Conservation (phyloP, 2,888 invertebrate genomes). For the Drosophila lacicola region DNA sequence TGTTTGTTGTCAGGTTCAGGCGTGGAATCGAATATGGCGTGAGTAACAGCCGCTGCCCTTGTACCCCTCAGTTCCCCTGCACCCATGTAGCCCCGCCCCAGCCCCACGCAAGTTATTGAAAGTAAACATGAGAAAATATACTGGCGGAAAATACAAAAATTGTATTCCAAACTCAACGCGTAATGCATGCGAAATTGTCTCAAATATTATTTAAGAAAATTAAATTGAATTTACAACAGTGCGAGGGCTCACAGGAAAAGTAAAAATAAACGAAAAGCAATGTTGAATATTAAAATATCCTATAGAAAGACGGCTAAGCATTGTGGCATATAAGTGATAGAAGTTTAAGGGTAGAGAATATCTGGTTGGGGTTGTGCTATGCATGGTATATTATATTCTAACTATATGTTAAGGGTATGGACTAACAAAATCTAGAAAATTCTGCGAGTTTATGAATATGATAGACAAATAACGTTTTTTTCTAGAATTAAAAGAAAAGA, state of each 20-base stretch:
- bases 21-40: slow-evolving; percentile 59
- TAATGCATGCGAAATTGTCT: slow-evolving; percentile 79
- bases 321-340: too few species aligned
- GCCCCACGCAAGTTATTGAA: slow-evolving; percentile 71
- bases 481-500: too few species aligned
- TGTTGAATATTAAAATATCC: slow-evolving; percentile 6
- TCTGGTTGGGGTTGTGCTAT: background rate
- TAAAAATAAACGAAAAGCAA: background rate
- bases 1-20: slow-evolving; percentile 71
- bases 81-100: background rate
- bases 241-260: slow-evolving; percentile 17
- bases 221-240: slow-evolving; percentile 77
- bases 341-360: background rate
- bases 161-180: slow-evolving; percentile 58
- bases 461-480: too few species aligned
- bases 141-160: slow-evolving; percentile 65
- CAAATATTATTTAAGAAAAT: slow-evolving; percentile 82
- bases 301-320: background rate
- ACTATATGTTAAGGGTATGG: background rate
- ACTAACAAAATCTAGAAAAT: too few species aligned
- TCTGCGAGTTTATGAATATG: too few species aligned
- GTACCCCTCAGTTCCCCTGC: background rate
- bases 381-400: background rate
- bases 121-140: slow-evolving; percentile 79
- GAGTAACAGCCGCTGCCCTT: slow-evolving; percentile 9